Evolutionary conservation across 2,113 vertebrate genomes (phyloP).

Genomic region (Lophura nycthemera): DNA sequence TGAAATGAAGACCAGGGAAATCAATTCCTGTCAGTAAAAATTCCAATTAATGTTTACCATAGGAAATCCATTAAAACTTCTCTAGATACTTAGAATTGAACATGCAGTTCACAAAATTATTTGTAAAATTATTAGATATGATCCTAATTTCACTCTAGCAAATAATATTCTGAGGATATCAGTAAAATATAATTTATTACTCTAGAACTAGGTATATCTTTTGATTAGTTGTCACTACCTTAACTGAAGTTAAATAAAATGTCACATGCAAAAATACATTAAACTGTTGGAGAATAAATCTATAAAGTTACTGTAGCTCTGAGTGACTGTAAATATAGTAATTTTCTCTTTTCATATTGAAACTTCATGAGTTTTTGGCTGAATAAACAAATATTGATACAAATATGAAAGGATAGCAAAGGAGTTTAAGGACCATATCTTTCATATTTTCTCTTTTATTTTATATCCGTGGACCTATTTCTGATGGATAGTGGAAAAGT

Average conservation of each 20-base stretch:
- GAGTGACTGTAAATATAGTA: background rate
- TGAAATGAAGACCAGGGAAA: background rate
- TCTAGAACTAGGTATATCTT: background rate
- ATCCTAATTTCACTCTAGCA: background rate
- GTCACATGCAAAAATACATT: background rate
- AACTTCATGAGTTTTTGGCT: background rate
- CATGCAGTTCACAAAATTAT: background rate
- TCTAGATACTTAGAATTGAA: background rate
- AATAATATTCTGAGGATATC: background rate
- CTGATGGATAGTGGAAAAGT: background rate
- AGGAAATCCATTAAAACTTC: background rate
- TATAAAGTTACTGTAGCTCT: background rate
- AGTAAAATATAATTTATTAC: background rate
- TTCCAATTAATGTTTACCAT: background rate
- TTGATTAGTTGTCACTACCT: slow-evolving; percentile 14
- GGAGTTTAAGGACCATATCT: background rate
- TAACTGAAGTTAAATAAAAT: background rate
- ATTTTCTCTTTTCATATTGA: background rate
- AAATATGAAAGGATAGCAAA: background rate
- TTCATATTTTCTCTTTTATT: background rate
- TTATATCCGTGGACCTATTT: background rate
- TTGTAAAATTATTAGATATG: background rate
- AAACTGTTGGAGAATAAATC: background rate
- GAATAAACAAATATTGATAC: slow-evolving; percentile 33
- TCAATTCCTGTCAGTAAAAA: slow-evolving; percentile 1